phyloP scores from a whole-genome alignment of 2,888 invertebrate genomes.

The Alviniconcha strummeri region DNA sequence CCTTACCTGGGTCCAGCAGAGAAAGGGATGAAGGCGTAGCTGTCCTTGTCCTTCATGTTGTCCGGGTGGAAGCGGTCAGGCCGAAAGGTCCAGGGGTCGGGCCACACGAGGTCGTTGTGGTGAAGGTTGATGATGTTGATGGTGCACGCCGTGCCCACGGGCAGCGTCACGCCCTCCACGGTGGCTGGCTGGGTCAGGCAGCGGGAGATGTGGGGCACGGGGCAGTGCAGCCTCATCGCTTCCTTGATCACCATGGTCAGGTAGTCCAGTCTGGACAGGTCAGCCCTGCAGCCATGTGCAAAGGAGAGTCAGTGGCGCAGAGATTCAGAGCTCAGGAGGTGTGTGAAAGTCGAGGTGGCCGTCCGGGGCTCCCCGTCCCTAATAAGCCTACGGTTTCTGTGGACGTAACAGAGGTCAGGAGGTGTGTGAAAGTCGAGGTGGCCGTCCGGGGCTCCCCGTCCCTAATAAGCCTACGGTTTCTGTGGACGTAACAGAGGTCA shows the following conservation, averaged over 20 bases:
- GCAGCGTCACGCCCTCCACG: conserved; percentile 56
- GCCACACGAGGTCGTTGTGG: conserved; percentile 19
- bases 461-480: no score
- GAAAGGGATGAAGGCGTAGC: conserved; percentile 55
- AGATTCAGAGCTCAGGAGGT: no score
- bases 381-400: no score
- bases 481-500: no score
- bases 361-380: no score
- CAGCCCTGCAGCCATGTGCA: conserved; percentile 48
- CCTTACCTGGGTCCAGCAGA: conserved; percentile 53
- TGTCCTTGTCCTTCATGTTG: conserved; percentile 48
- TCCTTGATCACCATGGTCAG: conserved; percentile 64
- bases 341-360: no score
- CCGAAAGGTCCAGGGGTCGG: conserved; percentile 41
- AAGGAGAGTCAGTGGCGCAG: no score
- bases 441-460: no score
- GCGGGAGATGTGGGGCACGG: conserved; percentile 62
- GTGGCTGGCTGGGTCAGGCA: conserved; percentile 52
- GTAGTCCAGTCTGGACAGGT: conserved; percentile 55
- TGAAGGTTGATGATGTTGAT: conserved; percentile 48
- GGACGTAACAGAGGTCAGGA: no score
- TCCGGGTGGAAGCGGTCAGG: conserved; percentile 53
- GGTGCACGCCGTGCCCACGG: conserved; percentile 52
- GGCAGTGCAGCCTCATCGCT: conserved; percentile 57
- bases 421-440: no score